Percentiles rank a stretch among this genome's conserved stretches.
These are phyloP conservation scores for Cheirogaleus medius DNA, from an alignment of 2,113 vertebrate species.

Conservation along the genomic window DNA sequence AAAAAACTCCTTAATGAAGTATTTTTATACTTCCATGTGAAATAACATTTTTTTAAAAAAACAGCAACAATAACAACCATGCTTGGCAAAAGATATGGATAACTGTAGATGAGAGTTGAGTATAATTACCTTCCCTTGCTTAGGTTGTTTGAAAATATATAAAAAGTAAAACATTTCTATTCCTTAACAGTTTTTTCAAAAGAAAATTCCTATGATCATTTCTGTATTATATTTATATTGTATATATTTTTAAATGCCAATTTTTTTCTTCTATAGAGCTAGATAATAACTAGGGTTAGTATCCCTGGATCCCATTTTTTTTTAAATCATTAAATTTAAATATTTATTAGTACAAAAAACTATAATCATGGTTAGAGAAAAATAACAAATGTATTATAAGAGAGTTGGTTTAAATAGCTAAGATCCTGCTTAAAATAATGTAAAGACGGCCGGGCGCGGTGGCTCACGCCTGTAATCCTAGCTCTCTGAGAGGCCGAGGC, in stretches of 20 bases:
- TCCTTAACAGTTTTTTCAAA: neutral
- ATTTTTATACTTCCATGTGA: neutral
- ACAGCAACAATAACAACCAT: neutral
- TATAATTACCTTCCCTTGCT: neutral
- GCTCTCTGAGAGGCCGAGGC: too few species aligned
- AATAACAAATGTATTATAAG: neutral
- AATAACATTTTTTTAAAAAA: neutral
- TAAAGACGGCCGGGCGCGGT: neutral
- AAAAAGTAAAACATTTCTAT: constrained; percentile 1
- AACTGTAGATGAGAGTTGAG: neutral
- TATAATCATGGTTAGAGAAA: neutral
- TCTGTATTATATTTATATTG: neutral
- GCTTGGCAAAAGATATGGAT: neutral
- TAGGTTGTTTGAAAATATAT: neutral
- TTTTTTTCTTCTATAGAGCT: neutral
- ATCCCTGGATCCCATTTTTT: neutral
- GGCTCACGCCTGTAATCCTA: too few species aligned
- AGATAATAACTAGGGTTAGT: neutral
- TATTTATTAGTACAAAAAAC: constrained; percentile 28
- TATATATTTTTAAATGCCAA: neutral
- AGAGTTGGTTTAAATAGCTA: neutral
- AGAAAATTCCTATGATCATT: neutral
- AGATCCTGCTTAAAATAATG: neutral
- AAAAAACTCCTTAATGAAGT: neutral
- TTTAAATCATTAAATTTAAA: neutral